Evolutionary conservation across 2,888 invertebrate species (phyloP), one percentile per base, ranked within the genome.

Genomic region (Crematogaster levior): DNA sequence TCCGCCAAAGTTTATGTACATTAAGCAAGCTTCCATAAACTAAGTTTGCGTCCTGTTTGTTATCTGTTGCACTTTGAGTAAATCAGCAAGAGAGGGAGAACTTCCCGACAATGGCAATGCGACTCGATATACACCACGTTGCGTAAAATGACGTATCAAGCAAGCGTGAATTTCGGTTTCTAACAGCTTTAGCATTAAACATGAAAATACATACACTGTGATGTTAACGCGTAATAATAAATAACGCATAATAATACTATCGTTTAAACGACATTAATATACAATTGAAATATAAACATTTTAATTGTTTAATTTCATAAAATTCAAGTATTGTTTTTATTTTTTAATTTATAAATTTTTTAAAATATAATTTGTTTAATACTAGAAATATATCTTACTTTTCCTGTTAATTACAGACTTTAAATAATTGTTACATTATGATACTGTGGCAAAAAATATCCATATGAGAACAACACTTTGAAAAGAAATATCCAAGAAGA

Each of bases 41-140:
- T 48, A 88, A 88, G 88, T 88, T 88, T 70, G 74, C 10, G 68
- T 65, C 30, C 66, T 77, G 82, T 66, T 83, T 65, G 85, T 74
- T 74, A 75, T 63, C 81, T 63, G 63, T 75, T 74, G 53, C 81
- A 63, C 63, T 79, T 82, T 48, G 79, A 43, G 63, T 6, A 53
- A 81, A 63, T 63, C 27, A 12, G 75, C 12, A 43, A 74, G 73
- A 73, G 61, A 70, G 21, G n/a, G 53, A 66, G 43, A 70, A 79
- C 56, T 70, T 79, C 1, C 30, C 24, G 43, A 79, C 70, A 79
- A 79, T 79, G 56, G 48, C 24, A 58, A 24, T 51, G 53, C 53
- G 70, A 70, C 46, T 34, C 30, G 56, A 70, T 70, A 24, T 56
- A 58, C 70, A n/a, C 48, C 43, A 7, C 12, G 43, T 40, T 70